phyloP scores from a whole-genome alignment of 2,888 invertebrate species.

The Antheraea assamensis region DNA sequence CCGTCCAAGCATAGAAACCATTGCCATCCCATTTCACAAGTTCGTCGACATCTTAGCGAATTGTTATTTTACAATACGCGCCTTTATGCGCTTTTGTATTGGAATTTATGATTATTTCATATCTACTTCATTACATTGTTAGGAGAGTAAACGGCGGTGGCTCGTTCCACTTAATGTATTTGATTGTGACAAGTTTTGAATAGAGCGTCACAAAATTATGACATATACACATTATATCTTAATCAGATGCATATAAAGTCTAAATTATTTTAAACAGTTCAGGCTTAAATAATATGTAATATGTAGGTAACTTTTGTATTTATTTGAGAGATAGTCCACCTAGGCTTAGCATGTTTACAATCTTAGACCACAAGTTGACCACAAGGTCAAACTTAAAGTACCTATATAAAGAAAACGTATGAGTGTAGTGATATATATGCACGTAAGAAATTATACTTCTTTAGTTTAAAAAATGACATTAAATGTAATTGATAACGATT shows the following conservation, averaged over 20 bases:
- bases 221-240: neutral
- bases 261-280: neutral
- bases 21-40: slow-evolving; percentile 15
- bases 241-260: neutral
- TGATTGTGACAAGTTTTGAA: neutral
- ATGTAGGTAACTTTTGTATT: too few relatives aligned
- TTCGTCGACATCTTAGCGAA: slow-evolving; percentile 20
- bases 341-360: too few relatives aligned
- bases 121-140: slow-evolving; percentile 38
- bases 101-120: slow-evolving; percentile 27
- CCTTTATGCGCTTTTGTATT: slow-evolving; percentile 31
- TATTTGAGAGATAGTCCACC: too few relatives aligned
- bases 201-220: neutral
- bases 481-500: too few relatives aligned
- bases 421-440: too few relatives aligned
- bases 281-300: neutral
- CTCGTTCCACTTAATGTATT: slow-evolving; percentile 13
- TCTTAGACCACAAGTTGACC: too few relatives aligned
- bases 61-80: slow-evolving; percentile 16
- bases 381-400: too few relatives aligned
- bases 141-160: slow-evolving; percentile 15
- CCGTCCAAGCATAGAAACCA: slow-evolving; percentile 2
- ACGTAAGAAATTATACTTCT: too few relatives aligned
- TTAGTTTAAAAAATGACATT: too few relatives aligned
- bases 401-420: too few relatives aligned